Conservation (phyloP, 1,140 invertebrate species). For the Bombus superbus region DNA sequence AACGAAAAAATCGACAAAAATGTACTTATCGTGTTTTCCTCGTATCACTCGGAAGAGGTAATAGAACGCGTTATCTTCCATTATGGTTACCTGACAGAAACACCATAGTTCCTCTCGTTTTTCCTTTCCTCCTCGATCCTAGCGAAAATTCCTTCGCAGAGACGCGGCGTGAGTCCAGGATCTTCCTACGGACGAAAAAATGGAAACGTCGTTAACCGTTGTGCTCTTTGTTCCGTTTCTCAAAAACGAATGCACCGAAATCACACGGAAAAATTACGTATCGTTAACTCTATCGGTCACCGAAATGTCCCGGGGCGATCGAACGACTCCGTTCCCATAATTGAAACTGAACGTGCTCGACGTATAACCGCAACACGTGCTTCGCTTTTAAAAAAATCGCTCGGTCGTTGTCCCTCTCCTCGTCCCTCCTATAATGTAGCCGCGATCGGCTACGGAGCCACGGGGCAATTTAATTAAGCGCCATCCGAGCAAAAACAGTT, state of each 20-base stretch:
- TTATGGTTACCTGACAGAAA: constrained; percentile 71
- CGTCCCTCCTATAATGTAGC: background rate
- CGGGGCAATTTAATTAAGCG: constrained; percentile 64
- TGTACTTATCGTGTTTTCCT: no score
- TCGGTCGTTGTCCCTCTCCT: background rate
- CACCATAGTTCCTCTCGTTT: constrained; percentile 49
- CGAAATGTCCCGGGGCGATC: constrained; percentile 25
- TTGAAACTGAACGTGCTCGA: constrained; percentile 54
- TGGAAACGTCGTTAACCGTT: background rate
- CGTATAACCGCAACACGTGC: constrained; percentile 46
- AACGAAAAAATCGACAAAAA: no score
- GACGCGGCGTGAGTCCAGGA: constrained; percentile 82
- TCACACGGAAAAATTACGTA: constrained; percentile 20
- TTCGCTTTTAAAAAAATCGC: constrained; percentile 58
- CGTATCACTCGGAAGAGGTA: no score
- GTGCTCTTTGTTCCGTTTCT: background rate
- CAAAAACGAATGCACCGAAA: background rate
- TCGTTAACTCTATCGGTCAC: constrained; percentile 40
- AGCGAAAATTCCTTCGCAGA: constrained; percentile 81
- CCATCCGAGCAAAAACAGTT: constrained; percentile 57
- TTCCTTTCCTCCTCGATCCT: constrained; percentile 71
- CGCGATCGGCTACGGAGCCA: constrained; percentile 21
- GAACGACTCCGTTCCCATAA: constrained; percentile 47
- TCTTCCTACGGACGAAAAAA: constrained; percentile 74
- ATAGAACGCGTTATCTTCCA: no score